Base-by-base conservation (phyloP, 37 sponge, comb jelly and placozoan genomes). In the Haliclona indistincta region DNA sequence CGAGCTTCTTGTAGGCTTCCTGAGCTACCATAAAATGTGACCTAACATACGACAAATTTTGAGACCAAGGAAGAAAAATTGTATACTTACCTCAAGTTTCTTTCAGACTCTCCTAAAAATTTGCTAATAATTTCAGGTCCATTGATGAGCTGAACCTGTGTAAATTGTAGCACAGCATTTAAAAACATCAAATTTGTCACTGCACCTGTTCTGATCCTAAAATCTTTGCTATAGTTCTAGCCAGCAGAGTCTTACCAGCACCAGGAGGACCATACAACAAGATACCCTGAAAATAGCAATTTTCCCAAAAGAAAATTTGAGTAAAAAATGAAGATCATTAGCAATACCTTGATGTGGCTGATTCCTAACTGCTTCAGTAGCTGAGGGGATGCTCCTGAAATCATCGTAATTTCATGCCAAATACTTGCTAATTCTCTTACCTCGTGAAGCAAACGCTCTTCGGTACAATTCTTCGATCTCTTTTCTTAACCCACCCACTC, bases 231-330 rank as follows among this genome's bases (percentile, higher is more conserved):
- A 87, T 75, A n/a, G 99, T 95, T 53, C 99, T 64, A 23, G 99
- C 99, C 8, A 98, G 84, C 47, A 98, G 84, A 8, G 99, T 98
- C 79, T 98, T 98, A 33, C 99, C 99, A n/a, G 96, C 81, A 20
- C 99, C 99, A 35, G 99, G 99, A 28, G 99, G 93, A 10, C 99
- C 99, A 58, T 96, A 93, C 26, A 98, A 74, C 17, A 98, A 84
- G 36, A 98, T 94, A 52, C 97, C 97, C 77, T 97, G 43, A 6
- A 53, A 36, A 7, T 65, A 38, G 67, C 51, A 47, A 47, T 10
- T 47, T 47, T 47, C 10, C 51, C 51, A 17, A 47, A 10, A 47
- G 51, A 47, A 17, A 47, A 47, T 15, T 17, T 10, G 51, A 47
- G 20, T 38, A 8, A 70, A 26, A 45, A 19, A 70, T 26, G 30